Evolutionary conservation across 2,888 invertebrate genomes (phyloP), one percentile per base, ranked within the genome.

Genomic region (Strigamia crassipes): DNA sequence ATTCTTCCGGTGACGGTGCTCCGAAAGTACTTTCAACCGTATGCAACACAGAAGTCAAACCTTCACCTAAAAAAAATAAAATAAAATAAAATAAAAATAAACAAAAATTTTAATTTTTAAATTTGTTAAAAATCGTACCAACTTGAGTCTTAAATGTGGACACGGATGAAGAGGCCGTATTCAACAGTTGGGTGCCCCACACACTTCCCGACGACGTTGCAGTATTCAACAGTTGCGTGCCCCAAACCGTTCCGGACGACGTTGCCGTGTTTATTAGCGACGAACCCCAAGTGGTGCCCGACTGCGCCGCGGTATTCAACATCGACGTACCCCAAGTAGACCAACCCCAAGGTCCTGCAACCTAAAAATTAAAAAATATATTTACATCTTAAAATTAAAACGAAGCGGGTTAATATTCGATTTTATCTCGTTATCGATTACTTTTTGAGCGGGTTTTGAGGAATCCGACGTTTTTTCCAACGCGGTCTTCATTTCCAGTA

Each of bases 141-240:
- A 96, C 93, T 85, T 94, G 94, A 84, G 89, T 92, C 3, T 94
- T 94, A 81, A 96, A 89, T n/a, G 92, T 92, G 12, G 92, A 91
- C 13, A 95, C 92, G 8, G 94, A 92, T 82, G 92, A 92, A 6
- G 92, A 91, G 0, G 96, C 96, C 8, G 93, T 92, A 83, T 91
- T 92, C 38, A 96, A 88, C 12, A 96, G 87, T 0, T 94, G 92
- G 83, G 93, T 92, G 0, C 94, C 94, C 92, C 95, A 95, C 87
- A 90, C 91, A 0, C 93, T 92, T 94, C 94, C 38, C 13, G 94
- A 92, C 82, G 92, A 92, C 8, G 92, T 92, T 0, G 96, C 96
- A 9, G 93, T 92, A 83, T 91, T 92, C 38, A 96, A 88, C 12
- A 96, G 87, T 0, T 94, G 92, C 83, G 93, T 94, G 6, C 90